Base-by-base conservation (phyloP, 2,113 vertebrate genomes). In the Ovis aries region DNA sequence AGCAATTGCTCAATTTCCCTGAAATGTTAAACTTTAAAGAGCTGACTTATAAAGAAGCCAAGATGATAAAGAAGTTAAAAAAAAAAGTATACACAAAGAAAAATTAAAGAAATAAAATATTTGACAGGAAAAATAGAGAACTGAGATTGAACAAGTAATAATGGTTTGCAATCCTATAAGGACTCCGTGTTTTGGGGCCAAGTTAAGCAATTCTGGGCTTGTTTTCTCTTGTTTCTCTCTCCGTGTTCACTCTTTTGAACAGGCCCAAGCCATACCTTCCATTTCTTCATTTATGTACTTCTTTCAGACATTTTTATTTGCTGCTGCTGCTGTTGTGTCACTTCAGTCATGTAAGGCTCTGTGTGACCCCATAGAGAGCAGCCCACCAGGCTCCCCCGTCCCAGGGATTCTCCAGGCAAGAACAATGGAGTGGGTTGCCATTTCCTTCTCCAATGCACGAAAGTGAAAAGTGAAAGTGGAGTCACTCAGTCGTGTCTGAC, bases 1-100 rank as follows among this genome's bases (percentile, higher is more conserved):
- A 59, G 59, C 27, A 91, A 74, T 82, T 55, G 2, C n/a, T 90
- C 21, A 40, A 89, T 90, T 83, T 97, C 88, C 33, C 74, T 94
- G n/a, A 87, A 95, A 88, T 55, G 88, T 93, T 94, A 81, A 95
- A 64, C 29, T 90, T 82, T 36, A 85, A 77, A 93, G 60, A 88
- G 16, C 31, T 95, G 48, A 93, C 9, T n/a, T 93, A 59, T 45
- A 82, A 85, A 88, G 23, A 27, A 88, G 81, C 52, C 90, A 93
- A 82, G 40, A 90, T 62, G 40, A 92, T 43, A 84, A 84, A 93
- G 21, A 16, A 74, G 3, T 87, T 23, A 88, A 83, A 93, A 93
- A 93, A 91, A 74, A 92, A 19, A 33, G 5, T 67, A 14, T 89
- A 1, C 21, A 74, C 27, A 3, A 87, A 45, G 45, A 89, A 94